Evolutionary conservation across 1,140 invertebrate genomes (phyloP), one percentile per base, ranked within the genome.

Genomic region (Nasonia giraulti): DNA sequence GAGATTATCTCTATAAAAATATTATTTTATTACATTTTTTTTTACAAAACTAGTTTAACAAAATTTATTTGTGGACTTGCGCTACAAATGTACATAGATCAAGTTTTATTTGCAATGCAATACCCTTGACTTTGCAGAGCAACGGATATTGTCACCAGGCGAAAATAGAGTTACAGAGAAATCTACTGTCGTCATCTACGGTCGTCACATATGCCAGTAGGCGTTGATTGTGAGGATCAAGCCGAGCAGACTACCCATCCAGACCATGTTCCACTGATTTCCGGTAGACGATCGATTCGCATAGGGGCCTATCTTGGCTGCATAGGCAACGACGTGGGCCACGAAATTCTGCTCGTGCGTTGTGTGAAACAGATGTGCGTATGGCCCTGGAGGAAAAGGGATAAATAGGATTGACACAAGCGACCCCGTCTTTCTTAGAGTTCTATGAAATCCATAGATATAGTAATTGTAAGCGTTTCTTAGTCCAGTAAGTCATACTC

Each of bases 261-360:
- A 74, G 12, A 73, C 20, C 14, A 88, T 80, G 47, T 87, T 87
- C 89, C 87, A 89, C 66, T 85, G 84, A 50, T 87, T 87, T 20
- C 86, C 87, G 0, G 85, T 37, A 20, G 47, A 73, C 0, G 75
- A 44, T 14, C n/a, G 86, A 71, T 88, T 89, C 5, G 82, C 85
- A 86, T 94, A 94, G 7, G 93, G 94, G 17, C 96, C 96, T 83
- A 97, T 95, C 89, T 95, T 94, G 0, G 96, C 93, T 0, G 97
- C 96, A 90, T 97, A 97, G 1, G 95, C 95, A 80, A 99, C 96
- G 0, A 96, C 97, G 90, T 98, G 96, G n/a, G 96, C 96, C 2
- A 99, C 96, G 90, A 98, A 98, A 88, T 96, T 96, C 90, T 99
- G 98, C 90, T 99, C 98, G 89, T 98, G 97, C 0, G 98, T 95